phyloP scores from a whole-genome alignment of 2,113 vertebrate species.

The Gopherus evgoodei region DNA sequence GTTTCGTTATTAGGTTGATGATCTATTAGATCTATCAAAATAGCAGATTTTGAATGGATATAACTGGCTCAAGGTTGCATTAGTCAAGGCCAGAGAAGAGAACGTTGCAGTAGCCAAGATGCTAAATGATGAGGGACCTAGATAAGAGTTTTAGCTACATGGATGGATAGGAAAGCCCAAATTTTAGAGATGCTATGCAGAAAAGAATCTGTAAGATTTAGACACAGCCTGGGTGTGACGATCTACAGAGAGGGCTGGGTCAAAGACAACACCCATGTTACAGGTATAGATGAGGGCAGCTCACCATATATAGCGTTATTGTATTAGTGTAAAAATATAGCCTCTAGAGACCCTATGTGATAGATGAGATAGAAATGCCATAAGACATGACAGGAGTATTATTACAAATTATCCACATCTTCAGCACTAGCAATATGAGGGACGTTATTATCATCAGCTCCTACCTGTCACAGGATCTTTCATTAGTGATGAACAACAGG shows the following conservation, averaged over 20 bases:
- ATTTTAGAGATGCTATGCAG: neutral
- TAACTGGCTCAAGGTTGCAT: neutral
- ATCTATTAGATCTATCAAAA: no score
- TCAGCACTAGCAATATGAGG: neutral
- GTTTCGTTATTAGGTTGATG: no score
- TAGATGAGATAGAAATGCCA: no score
- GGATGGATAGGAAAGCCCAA: neutral
- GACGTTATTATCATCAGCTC: neutral
- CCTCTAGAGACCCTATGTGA: no score
- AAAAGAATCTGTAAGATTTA: neutral
- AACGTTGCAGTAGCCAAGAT: neutral
- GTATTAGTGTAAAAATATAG: no score
- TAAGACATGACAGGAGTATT: neutral
- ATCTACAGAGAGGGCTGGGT: neutral
- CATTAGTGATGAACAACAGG: neutral
- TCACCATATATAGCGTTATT: no score
- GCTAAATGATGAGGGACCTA: neutral
- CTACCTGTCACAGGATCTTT: neutral
- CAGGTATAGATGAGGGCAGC: neutral
- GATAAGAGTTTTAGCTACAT: neutral
- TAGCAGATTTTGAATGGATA: neutral
- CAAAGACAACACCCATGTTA: neutral
- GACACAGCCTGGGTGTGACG: neutral
- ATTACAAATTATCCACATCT: neutral
- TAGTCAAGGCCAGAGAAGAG: neutral